Base-by-base conservation (phyloP, 2,797 vertebrate genomes). In the Myotis myotis region DNA sequence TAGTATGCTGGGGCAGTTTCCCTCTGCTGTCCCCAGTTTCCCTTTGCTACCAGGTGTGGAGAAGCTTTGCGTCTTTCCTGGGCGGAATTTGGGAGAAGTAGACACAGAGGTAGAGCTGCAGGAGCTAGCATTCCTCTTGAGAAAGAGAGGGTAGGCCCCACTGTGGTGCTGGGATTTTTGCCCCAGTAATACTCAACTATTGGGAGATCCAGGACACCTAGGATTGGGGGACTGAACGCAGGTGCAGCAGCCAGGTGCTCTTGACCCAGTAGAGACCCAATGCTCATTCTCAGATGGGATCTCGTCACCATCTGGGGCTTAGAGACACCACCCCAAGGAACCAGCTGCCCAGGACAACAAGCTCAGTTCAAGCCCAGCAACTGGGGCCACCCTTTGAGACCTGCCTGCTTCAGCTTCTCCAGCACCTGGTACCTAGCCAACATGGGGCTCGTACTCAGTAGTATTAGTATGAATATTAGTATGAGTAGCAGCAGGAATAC, bases 391-490 rank as follows among this genome's bases (percentile, higher is more conserved):
- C 57, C 57, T 28, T 25, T 60, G 23, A 60, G 57, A 60, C 10
- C 23, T 60, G 57, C 57, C 3, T 60, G 25, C 57, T 60, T 60
- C 25, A 60, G 57, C 57, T 28, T 60, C 57, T 60, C 25, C 11
- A 28, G 57, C 25, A 60, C 25, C 57, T 60, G 57, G 10, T 60
- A 60, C 19, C 15, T 33, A 20, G 25, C 47, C 9, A 4, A 6
- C 3, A 0, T 5, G 15, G 55, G 12, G 25, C 30, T 19, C 55
- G 1, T 33, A 9, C 15, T 41, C n/a, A 6, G 55, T 10, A 36
- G 47, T 25, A 2, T 22, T 7, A 8, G 38, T 6, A 25, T 25
- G 1, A 17, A 15, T 0, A 20, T 17, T 13, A 47, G 17, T 1
- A 11, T 28, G 2, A 17, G 68, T 5, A 22, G 22, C 1, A 12